These are phyloP conservation scores for Poecilus cupreus DNA, from an alignment of 2,888 invertebrate species.

Conservation along the genomic window DNA sequence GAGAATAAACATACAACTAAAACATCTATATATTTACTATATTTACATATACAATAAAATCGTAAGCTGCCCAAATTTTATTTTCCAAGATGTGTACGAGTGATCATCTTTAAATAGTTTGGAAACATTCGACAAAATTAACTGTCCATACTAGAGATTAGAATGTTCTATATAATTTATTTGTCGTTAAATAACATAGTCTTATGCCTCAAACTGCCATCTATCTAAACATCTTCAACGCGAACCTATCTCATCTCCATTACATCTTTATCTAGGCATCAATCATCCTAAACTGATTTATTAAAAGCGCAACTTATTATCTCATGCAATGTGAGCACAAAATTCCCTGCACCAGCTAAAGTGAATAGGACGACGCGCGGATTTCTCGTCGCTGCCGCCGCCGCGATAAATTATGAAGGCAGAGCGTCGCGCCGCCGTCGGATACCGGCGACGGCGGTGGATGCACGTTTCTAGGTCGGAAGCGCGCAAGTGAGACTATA, in stretches of 20 bases:
- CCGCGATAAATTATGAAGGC: conserved; percentile 34
- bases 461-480: conserved; percentile 36
- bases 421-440: conserved; percentile 13
- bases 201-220: background rate
- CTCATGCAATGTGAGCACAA: conserved; percentile 16
- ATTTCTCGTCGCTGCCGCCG: conserved; percentile 2
- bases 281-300: conserved; percentile 26
- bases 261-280: background rate
- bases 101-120: too few relatives aligned
- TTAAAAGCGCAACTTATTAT: conserved; percentile 40
- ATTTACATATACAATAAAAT: too few relatives aligned
- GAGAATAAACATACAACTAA: too few relatives aligned
- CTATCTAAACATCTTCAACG: background rate
- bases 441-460: background rate
- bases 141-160: too few relatives aligned
- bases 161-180: too few relatives aligned
- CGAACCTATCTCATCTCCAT: background rate
- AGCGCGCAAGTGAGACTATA: conserved; percentile 16
- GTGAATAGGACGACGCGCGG: conserved; percentile 20
- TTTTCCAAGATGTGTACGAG: too few relatives aligned
- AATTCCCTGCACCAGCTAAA: conserved; percentile 23
- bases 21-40: too few relatives aligned
- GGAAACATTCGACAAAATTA: too few relatives aligned
- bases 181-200: too few relatives aligned
- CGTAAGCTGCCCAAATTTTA: too few relatives aligned